Conservation (phyloP, 2,113 vertebrate species). For the Catharus fuscescens region DNA sequence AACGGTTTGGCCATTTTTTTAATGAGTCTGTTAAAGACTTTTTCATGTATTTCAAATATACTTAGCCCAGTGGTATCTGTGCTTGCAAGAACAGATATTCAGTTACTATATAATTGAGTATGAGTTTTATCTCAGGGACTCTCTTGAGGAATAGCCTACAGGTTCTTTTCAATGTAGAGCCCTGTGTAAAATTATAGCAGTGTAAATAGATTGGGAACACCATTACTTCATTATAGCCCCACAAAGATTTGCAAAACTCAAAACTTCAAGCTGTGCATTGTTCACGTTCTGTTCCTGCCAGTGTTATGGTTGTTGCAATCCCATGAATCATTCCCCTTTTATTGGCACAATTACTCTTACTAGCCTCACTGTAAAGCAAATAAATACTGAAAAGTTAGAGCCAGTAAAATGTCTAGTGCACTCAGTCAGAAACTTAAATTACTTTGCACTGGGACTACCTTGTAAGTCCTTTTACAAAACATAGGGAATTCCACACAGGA, state of each 20-base stretch:
- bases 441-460: not conserved
- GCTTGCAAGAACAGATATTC: not conserved
- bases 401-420: conserved; percentile 9
- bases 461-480: not conserved
- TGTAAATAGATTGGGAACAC: not conserved
- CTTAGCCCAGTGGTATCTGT: not conserved
- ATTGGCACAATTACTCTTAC: conserved; percentile 8
- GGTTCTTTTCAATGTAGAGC: not conserved
- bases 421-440: conserved; percentile 16
- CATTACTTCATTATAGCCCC: not conserved
- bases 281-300: not conserved
- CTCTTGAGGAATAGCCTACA: not conserved
- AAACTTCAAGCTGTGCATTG: not conserved
- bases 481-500: not conserved
- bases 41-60: not conserved
- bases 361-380: conserved; percentile 17
- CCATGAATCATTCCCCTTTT: not conserved
- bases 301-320: not conserved
- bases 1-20: not conserved
- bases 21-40: not conserved
- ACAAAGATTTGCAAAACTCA: not conserved
- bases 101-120: not conserved
- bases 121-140: not conserved
- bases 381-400: conserved; percentile 31
- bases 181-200: not conserved